A percentile compares a stretch with the other conserved stretches of the same genome.
phyloP scores from a whole-genome alignment of 2,797 vertebrate genomes.

The Acropternis orthonyx region DNA sequence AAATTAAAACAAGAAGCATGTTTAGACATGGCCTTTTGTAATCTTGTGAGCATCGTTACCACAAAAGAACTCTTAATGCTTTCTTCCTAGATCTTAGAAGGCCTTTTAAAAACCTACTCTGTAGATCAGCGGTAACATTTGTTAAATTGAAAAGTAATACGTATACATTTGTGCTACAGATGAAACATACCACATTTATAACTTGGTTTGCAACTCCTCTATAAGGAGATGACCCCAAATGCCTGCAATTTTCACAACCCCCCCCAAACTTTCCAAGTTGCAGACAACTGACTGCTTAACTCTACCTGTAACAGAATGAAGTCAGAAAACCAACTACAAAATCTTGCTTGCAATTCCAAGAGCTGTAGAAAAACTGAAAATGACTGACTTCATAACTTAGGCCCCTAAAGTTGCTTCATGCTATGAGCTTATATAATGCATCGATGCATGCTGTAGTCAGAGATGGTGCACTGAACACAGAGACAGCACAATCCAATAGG shows the following conservation, averaged over 20 bases:
- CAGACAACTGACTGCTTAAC: neutral
- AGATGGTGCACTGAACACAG: neutral
- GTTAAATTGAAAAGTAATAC: neutral
- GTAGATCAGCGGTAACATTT: neutral
- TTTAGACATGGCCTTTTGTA: neutral
- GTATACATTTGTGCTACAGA: neutral
- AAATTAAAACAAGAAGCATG: neutral
- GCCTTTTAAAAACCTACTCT: neutral
- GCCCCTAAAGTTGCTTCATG: neutral
- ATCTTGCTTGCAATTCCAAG: neutral
- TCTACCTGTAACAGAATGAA: neutral
- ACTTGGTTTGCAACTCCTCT: neutral
- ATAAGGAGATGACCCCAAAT: neutral
- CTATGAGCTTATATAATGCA: neutral
- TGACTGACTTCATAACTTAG: neutral
- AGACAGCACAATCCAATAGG: neutral
- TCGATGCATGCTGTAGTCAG: accelerated
- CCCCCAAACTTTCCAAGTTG: neutral
- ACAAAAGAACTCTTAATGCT: neutral
- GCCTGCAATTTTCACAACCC: neutral
- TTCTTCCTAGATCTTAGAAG: neutral
- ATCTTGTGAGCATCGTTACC: neutral
- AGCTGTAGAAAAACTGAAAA: neutral
- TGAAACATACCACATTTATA: neutral
- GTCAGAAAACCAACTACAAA: neutral